Conservation (phyloP, 2,888 invertebrate genomes). For the Pristionchus maxplancki region DNA sequence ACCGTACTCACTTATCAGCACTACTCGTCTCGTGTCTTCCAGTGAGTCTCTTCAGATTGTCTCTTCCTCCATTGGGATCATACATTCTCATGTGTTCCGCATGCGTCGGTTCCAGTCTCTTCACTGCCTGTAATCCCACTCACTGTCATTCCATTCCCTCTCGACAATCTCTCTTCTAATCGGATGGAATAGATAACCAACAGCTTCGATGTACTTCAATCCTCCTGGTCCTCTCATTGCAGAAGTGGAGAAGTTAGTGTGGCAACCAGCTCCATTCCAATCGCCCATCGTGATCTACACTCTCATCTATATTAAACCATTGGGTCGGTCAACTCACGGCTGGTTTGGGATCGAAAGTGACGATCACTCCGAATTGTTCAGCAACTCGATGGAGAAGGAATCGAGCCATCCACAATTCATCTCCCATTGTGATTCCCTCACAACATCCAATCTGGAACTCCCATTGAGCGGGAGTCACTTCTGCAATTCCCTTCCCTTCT, state of each 20-base stretch:
- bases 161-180: slow-evolving; percentile 15
- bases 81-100: slow-evolving; percentile 83
- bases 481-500: slow-evolving; percentile 49
- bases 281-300: slow-evolving; percentile 79
- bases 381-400: slow-evolving; percentile 80
- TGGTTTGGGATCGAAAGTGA: slow-evolving; percentile 78
- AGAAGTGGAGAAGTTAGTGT: slow-evolving; percentile 94
- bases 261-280: slow-evolving; percentile 97
- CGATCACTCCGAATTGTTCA: slow-evolving; percentile 80
- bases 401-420: slow-evolving; percentile 80
- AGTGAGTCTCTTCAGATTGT: slow-evolving; percentile 94
- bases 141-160: too few relatives aligned
- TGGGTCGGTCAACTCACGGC: slow-evolving; percentile 76
- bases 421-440: slow-evolving; percentile 80
- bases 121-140: slow-evolving; percentile 85
- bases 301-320: not conserved
- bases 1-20: slow-evolving; percentile 85
- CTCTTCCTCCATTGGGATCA: slow-evolving; percentile 87
- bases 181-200: slow-evolving; percentile 46
- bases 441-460: slow-evolving; percentile 80
- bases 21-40: slow-evolving; percentile 96
- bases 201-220: slow-evolving; percentile 63
- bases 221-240: slow-evolving; percentile 84
- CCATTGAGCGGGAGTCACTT: slow-evolving; percentile 71
- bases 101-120: slow-evolving; percentile 91